Percentiles rank a stretch among this genome's conserved stretches.
Conservation (phyloP, 2,113 vertebrate species). For the Chlamydotis undulata region DNA sequence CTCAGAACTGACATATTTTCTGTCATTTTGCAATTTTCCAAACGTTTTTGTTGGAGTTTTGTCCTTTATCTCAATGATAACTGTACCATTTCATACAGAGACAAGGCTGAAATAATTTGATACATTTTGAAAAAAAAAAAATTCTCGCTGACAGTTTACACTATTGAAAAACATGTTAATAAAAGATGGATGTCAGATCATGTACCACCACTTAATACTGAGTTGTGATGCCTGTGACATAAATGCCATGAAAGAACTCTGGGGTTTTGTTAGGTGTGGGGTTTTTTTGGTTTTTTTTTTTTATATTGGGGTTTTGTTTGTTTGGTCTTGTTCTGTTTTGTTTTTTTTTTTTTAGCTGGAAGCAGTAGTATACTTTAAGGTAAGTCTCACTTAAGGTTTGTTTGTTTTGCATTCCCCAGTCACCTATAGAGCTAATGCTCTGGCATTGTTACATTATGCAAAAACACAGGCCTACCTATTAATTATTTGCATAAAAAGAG, state of each 20-base stretch:
- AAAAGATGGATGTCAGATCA: neutral
- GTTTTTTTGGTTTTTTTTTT: too few relatives aligned
- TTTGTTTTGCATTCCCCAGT: neutral
- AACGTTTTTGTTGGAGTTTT: neutral
- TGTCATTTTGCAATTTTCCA: conserved; percentile 4
- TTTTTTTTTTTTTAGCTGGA: neutral
- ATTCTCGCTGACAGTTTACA: neutral
- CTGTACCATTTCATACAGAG: neutral
- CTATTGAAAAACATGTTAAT: neutral
- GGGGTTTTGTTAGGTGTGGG: neutral
- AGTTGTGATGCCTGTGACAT: neutral
- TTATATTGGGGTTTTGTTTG: neutral
- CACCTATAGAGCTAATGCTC: neutral
- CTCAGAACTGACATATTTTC: neutral
- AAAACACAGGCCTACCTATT: neutral
- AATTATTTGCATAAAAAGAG: neutral
- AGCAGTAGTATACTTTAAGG: neutral
- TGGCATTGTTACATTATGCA: neutral
- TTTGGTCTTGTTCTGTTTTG: too few relatives aligned
- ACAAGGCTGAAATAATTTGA: neutral
- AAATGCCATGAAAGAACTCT: neutral
- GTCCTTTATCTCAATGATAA: neutral
- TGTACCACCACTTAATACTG: neutral
- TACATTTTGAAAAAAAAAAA: neutral
- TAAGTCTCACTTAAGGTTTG: neutral